phyloP scores from a whole-genome alignment of 2,113 vertebrate genomes.

The Sinocyclocheilus anophthalmus region DNA sequence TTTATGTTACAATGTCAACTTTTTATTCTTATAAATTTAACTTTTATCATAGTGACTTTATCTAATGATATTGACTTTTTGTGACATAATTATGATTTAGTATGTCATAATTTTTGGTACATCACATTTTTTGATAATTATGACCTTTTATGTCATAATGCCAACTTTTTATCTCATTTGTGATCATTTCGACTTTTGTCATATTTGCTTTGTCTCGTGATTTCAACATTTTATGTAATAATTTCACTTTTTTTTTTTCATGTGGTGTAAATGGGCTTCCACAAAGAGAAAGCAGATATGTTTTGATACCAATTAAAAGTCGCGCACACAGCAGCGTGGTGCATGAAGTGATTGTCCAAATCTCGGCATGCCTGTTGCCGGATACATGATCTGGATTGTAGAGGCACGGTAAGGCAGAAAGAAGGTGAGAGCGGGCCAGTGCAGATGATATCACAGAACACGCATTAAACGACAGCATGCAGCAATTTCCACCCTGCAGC shows the following conservation, averaged over 20 bases:
- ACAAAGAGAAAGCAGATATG: neutral
- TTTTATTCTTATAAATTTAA: neutral
- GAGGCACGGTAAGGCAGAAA: conserved; percentile 67
- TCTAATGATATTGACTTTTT: neutral
- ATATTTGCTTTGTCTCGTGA: neutral
- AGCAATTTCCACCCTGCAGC: too few relatives aligned
- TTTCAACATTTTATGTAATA: too few relatives aligned
- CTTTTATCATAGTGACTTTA: neutral
- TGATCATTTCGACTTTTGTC: neutral
- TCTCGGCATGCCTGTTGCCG: too few relatives aligned
- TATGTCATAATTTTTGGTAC: neutral
- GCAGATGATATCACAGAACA: too few relatives aligned
- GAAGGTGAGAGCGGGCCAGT: too few relatives aligned
- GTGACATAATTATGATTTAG: neutral
- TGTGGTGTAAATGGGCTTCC: neutral
- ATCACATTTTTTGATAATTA: neutral
- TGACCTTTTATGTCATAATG: neutral
- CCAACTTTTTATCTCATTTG: neutral
- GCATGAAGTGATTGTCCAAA: too few relatives aligned
- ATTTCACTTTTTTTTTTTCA: neutral
- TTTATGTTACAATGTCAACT: neutral
- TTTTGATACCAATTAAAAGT: neutral
- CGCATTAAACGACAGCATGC: too few relatives aligned
- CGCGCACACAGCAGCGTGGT: too few relatives aligned
- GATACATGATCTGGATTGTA: conserved; percentile 65